phyloP scores from a whole-genome alignment of 2,113 vertebrate genomes.

The Atlantisia rogersi region DNA sequence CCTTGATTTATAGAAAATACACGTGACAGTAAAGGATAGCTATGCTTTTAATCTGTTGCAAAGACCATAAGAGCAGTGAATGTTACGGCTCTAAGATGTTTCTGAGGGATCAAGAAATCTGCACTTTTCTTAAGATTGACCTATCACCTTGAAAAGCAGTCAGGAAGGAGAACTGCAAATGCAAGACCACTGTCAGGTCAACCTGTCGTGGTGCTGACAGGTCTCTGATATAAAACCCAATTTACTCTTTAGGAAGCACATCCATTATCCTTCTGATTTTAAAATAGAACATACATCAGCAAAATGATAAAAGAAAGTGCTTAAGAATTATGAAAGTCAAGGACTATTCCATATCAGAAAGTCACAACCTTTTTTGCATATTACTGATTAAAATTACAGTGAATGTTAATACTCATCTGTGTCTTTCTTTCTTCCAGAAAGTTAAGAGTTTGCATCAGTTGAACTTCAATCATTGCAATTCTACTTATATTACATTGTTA shows the following conservation, averaged over 20 bases:
- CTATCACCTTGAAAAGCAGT: slow-evolving; percentile 78
- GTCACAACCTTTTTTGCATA: slow-evolving; percentile 73
- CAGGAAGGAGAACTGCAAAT: slow-evolving; percentile 67
- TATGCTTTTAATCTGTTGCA: slow-evolving; percentile 68
- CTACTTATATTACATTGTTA: background rate
- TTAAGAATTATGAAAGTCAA: slow-evolving; percentile 84
- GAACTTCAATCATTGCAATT: background rate
- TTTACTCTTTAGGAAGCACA: slow-evolving; percentile 84
- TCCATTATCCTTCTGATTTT: slow-evolving; percentile 84
- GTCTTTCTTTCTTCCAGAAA: slow-evolving; percentile 22
- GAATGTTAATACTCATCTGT: slow-evolving; percentile 39
- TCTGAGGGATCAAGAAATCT: slow-evolving; percentile 65
- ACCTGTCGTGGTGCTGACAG: slow-evolving; percentile 70
- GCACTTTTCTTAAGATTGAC: slow-evolving; percentile 67
- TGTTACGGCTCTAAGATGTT: slow-evolving; percentile 63
- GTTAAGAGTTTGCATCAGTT: slow-evolving; percentile 19
- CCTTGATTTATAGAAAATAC: slow-evolving; percentile 73
- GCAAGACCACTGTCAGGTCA: slow-evolving; percentile 71
- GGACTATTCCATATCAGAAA: slow-evolving; percentile 78
- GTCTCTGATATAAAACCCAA: slow-evolving; percentile 84
- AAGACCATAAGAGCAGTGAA: slow-evolving; percentile 71
- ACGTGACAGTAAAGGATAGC: slow-evolving; percentile 52
- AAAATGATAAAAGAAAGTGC: slow-evolving; percentile 81
- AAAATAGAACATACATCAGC: slow-evolving; percentile 83
- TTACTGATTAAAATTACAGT: slow-evolving; percentile 72